phyloP scores from a whole-genome alignment of 2,888 invertebrate species.

The Leptothorax acervorum region DNA sequence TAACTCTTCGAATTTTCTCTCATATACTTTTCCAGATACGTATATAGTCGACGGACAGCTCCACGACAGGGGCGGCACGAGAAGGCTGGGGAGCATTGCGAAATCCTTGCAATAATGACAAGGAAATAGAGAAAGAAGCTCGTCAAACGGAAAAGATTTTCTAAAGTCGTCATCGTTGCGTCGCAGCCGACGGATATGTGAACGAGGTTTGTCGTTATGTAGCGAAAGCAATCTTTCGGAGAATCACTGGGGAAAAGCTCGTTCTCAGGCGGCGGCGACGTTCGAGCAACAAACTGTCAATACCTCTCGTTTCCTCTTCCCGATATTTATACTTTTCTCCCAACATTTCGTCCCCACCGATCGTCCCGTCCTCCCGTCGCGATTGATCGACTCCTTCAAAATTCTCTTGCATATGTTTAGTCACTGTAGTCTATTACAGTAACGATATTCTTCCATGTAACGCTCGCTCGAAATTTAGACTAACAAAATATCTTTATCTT shows the following conservation, averaged over 20 bases:
- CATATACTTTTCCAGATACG: not conserved
- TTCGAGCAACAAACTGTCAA: conserved; percentile 57
- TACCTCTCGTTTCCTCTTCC: conserved; percentile 36
- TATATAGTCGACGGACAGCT: not conserved
- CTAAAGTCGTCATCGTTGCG: conserved; percentile 30
- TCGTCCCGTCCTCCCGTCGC: not conserved
- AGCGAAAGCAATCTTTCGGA: conserved; percentile 55
- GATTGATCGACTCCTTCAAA: not conserved
- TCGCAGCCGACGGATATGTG: conserved; percentile 45
- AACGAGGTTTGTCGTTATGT: conserved; percentile 54
- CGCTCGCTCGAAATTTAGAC: not conserved
- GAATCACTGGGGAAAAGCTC: conserved; percentile 49
- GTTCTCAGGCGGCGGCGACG: conserved; percentile 42
- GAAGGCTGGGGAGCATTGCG: not conserved
- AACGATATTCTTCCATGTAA: not conserved
- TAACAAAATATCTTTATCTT: conserved; percentile 47
- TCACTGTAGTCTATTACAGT: not conserved
- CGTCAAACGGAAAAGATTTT: conserved; percentile 38
- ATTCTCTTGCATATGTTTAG: not conserved
- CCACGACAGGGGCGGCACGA: too few relatives aligned
- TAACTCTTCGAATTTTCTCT: not conserved
- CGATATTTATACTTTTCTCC: conserved; percentile 40
- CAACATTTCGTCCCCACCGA: not conserved
- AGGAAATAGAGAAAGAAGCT: not conserved
- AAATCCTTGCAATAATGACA: conserved; percentile 11